Base-by-base conservation (phyloP, 2,113 vertebrate species). In the Gallinago undulata region DNA sequence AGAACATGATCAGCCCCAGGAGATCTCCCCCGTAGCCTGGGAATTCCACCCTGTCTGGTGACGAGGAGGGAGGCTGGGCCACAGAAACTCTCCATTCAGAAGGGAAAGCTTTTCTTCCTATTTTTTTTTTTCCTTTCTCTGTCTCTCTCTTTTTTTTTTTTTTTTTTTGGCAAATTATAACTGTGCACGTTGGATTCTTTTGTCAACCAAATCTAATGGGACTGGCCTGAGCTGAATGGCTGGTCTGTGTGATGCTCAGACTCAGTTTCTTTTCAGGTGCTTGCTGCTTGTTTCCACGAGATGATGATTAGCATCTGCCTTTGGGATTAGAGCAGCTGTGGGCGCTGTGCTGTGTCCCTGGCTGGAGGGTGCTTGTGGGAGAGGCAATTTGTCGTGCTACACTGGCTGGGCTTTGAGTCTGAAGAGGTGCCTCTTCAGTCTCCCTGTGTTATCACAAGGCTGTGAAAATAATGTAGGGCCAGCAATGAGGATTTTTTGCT, bases 131-230 rank as follows among this genome's bases (percentile, higher is more conserved):
- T 33, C 37, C 19, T 15, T 21, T 19, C 4, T 30, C 11, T n/a
- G 14, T 18, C 5, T 57, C 6, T 27, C 78, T 5, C 31, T 30
- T 43, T 19, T 57, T 75, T n/a, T 48, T 84, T 68, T 53, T 60
- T 79, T 55, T 59, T 72, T 2, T 25, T 28, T 78, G 24, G 60
- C 84, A 87, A 87, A 92, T 92, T 91, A 84, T 83, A 84, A 95
- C 91, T 94, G 83, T 96, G 77, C 72, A 89, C 24, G 66, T 96
- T 81, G 93, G 84, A 94, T 94, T 92, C 93, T 94, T 97, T 94
- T 96, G 82, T 97, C 92, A 75, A 95, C 76, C 97, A 97, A 91
- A 97, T 97, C 96, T 94, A 97, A 97, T 97, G 96, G 76, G 94
- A 96, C 94, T 94, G 82, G 94, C 91, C 90, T 87, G 87, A 76